Conservation (phyloP, 2,797 vertebrate species). For the Danio jaintianensis region DNA sequence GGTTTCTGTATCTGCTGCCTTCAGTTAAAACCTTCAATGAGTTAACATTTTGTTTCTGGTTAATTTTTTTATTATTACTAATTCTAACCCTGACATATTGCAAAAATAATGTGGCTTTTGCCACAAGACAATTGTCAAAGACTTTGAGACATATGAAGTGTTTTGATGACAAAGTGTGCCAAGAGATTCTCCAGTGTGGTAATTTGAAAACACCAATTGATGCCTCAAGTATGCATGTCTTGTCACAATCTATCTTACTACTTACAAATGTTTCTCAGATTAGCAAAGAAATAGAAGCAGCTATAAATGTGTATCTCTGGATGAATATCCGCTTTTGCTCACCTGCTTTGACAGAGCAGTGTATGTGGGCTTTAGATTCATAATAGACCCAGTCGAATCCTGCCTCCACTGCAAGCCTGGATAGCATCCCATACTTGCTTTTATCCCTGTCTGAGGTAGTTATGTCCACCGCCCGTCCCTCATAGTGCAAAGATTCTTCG, state of each 20-base stretch:
- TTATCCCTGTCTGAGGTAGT: constrained; percentile 89
- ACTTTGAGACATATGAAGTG: background rate
- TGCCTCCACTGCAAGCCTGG: constrained; percentile 87
- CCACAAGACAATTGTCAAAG: background rate
- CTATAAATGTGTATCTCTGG: background rate
- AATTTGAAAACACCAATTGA: background rate
- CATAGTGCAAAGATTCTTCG: constrained; percentile 87
- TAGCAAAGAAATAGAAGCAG: background rate
- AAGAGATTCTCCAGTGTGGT: background rate
- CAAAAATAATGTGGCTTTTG: background rate
- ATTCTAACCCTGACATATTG: background rate
- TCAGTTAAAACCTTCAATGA: no score
- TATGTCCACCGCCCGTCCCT: constrained; percentile 88
- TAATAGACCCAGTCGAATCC: constrained; percentile 92
- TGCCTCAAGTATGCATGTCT: background rate
- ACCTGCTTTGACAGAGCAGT: constrained; percentile 91
- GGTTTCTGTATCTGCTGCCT: no score
- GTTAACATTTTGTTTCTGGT: no score
- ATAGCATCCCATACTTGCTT: constrained; percentile 89
- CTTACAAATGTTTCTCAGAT: background rate
- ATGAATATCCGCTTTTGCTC: constrained; percentile 37
- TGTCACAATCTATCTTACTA: background rate
- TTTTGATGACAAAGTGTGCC: background rate
- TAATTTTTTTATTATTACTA: no score
- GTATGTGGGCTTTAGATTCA: constrained; percentile 88